A percentile compares a stretch with the other conserved stretches of the same genome.
These are phyloP conservation scores for Paralichthys olivaceus DNA, from an alignment of 2,113 vertebrate genomes.

Conservation along the genomic window DNA sequence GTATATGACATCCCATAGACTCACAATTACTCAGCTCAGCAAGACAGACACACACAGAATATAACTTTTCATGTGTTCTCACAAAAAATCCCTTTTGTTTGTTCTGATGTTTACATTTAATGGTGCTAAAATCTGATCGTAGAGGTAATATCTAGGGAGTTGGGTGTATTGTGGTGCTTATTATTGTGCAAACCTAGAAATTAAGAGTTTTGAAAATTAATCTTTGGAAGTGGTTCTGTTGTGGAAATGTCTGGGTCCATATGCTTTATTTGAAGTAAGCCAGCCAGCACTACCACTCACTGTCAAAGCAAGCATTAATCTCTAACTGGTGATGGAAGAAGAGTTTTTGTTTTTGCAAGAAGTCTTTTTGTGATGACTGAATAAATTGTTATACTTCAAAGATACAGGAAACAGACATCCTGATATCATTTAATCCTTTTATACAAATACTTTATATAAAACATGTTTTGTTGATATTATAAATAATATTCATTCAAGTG, in stretches of 20 bases:
- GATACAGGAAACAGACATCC: not conserved
- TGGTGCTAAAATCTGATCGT: too few relatives aligned
- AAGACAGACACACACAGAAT: not conserved
- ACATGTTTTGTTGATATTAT: not conserved
- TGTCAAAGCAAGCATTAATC: slow-evolving; percentile 29
- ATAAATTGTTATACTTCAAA: not conserved
- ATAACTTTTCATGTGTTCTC: not conserved
- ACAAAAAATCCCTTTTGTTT: not conserved
- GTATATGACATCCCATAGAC: slow-evolving; percentile 3
- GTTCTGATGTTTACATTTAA: too few relatives aligned
- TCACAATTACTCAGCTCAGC: not conserved
- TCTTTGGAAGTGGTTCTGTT: slow-evolving; percentile 38
- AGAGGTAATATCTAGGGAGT: not conserved
- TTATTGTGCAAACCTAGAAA: slow-evolving; percentile 37
- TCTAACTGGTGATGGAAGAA: not conserved
- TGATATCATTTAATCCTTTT: not conserved
- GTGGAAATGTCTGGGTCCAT: slow-evolving; percentile 57
- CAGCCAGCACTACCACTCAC: slow-evolving; percentile 31
- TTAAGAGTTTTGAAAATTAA: slow-evolving; percentile 32
- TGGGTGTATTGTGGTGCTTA: not conserved
- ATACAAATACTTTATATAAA: not conserved
- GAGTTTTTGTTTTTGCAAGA: too few relatives aligned
- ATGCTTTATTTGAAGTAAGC: slow-evolving; percentile 42
- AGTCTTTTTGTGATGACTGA: not conserved
- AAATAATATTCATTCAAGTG: not conserved